Conservation (phyloP, 2,888 invertebrate genomes). For the Ptycholaimellus sp. region DNA sequence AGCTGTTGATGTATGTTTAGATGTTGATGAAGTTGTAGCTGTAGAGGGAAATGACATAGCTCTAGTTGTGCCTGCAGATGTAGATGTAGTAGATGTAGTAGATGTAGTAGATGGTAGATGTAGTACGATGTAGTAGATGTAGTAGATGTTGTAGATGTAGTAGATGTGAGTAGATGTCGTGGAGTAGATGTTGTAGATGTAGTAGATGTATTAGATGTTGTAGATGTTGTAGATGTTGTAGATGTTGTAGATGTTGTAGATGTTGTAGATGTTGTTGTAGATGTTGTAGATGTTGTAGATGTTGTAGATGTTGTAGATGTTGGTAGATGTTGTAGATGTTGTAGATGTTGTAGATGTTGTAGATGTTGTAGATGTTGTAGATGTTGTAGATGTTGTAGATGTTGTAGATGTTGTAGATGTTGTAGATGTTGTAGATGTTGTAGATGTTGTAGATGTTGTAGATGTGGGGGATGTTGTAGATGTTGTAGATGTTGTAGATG, state of each 20-base stretch:
- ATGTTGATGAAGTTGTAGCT: no score
- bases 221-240: no score
- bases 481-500: neutral
- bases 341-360: neutral
- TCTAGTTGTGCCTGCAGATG: no score
- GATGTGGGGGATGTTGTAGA: neutral
- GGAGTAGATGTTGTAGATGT: no score
- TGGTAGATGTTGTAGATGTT: neutral
- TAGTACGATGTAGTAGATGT: no score
- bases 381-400: slow-evolving; percentile 1
- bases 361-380: neutral
- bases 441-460: neutral
- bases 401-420: neutral
- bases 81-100: no score
- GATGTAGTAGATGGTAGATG: no score
- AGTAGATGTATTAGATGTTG: no score
- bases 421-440: neutral
- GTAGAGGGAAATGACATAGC: no score
- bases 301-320: neutral
- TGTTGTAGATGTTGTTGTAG: neutral
- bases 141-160: no score
- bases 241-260: neutral
- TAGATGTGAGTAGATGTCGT: no score
- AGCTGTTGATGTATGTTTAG: no score
- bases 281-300: neutral